Percentiles rank a stretch among this genome's conserved stretches.
phyloP scores from a whole-genome alignment of 2,113 vertebrate genomes.

The Gasterosteus aculeatus region DNA sequence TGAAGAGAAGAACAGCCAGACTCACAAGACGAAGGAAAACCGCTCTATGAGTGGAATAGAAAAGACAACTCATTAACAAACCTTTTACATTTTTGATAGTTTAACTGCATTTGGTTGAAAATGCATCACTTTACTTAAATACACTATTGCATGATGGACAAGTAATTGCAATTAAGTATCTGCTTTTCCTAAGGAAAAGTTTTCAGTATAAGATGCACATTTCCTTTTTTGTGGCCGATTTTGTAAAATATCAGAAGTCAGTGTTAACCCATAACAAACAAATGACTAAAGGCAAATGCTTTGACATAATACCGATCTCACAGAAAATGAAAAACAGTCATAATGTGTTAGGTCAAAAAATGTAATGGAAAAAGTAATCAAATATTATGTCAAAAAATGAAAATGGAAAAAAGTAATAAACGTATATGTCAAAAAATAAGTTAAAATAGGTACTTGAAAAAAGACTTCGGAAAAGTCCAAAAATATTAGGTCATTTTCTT shows the following conservation, averaged over 20 bases:
- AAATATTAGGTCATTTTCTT: too few species aligned
- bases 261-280: not conserved
- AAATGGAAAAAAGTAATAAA: too few species aligned
- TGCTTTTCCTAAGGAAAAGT: not conserved
- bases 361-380: too few species aligned
- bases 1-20: conserved; percentile 81
- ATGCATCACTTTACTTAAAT: not conserved
- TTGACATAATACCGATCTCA: not conserved
- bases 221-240: not conserved
- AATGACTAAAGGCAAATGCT: conserved; percentile 12
- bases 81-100: not conserved
- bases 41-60: conserved; percentile 71
- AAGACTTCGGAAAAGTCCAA: too few species aligned
- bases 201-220: not conserved
- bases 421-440: too few species aligned
- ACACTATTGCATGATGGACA: not conserved
- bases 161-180: not conserved
- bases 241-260: not conserved
- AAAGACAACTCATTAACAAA: not conserved
- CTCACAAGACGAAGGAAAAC: conserved; percentile 86
- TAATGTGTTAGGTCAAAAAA: too few species aligned
- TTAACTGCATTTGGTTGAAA: not conserved
- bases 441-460: too few species aligned
- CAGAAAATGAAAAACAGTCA: not conserved
- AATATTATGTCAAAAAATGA: too few species aligned